Base-by-base conservation (phyloP, 2,113 vertebrate species). In the Polypterus senegalus region DNA sequence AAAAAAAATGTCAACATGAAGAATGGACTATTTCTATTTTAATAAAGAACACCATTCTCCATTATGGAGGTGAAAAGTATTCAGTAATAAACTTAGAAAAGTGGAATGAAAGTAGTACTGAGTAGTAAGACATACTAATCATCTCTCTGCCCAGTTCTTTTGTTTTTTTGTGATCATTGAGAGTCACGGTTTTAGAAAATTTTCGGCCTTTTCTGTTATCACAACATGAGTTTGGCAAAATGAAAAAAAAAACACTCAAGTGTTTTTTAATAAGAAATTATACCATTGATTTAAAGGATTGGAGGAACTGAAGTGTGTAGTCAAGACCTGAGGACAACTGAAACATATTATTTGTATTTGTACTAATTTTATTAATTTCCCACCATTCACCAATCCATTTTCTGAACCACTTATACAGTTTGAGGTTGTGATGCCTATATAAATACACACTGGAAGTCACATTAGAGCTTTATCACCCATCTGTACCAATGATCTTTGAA, bases 91-190 rank as follows among this genome's bases (percentile, higher is more conserved):
- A 86, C 65, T 61, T 76, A 75, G 55, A 70, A 67, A 63, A 61
- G 69, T 52, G 54, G 54, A 46, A n/a, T 60, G 64, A 63, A 71
- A 72, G 69, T 73, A 76, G 67, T 87, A 78, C 81, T 89, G 84
- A 88, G 75, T 87, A 86, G 90, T 82, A 87, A 82, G 64, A 66
- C 75, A 74, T 79, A 76, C 55, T 71, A 70, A 61, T 66, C 67
- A 86, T 89, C 85, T 91, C 84, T 90, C 77, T 82, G 75, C 85
- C 69, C 70, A 79, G 70, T 67, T 43, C 65, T 72, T 47, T 65
- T 70, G 27, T 27, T 27, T 27, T 62, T 62, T 59, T 72, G 67
- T 69, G 58, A 56, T 68, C 51, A 47, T 7, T 7, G 55, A 66
- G 69, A 7, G 66, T 1, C 46, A 70, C 59, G 63, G 5, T 77